phyloP scores from a whole-genome alignment of 2,888 invertebrate species.

The Erpobdella octoculata region DNA sequence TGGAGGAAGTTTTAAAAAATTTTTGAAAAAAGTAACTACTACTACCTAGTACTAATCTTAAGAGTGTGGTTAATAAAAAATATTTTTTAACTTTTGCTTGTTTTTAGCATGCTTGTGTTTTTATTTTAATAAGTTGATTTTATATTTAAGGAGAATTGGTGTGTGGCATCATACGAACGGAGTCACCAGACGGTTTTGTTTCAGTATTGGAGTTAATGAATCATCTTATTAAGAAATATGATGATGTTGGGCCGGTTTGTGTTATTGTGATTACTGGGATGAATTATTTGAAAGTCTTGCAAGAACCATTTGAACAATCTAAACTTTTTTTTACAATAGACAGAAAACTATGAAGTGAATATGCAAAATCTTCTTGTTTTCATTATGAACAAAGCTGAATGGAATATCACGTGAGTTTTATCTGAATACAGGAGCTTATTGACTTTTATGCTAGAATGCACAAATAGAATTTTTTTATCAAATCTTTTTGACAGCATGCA shows the following conservation, averaged over 20 bases:
- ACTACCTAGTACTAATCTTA: background rate
- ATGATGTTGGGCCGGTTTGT: conserved; percentile 17
- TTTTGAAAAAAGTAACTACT: background rate
- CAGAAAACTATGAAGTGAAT: conserved; percentile 12
- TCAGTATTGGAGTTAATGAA: background rate
- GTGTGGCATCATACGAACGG: background rate
- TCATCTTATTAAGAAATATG: background rate
- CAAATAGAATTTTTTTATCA: background rate
- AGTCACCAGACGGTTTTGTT: background rate
- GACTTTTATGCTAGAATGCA: background rate
- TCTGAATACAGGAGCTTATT: too few species aligned
- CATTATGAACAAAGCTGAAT: background rate
- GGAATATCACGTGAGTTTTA: conserved; percentile 16
- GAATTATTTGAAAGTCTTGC: background rate
- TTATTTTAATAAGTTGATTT: background rate
- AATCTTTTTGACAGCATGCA: too few species aligned
- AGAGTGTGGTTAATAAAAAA: background rate
- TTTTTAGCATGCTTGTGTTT: background rate
- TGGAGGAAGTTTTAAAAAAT: background rate
- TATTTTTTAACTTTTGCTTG: background rate
- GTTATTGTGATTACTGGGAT: background rate
- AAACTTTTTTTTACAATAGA: background rate
- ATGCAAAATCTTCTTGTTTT: background rate
- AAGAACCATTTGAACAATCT: background rate
- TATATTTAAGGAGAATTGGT: background rate